A percentile compares a stretch with the other conserved stretches of the same genome.
Evolutionary conservation across 2,888 invertebrate genomes (phyloP).

Genomic region (Nasonia oneida): DNA sequence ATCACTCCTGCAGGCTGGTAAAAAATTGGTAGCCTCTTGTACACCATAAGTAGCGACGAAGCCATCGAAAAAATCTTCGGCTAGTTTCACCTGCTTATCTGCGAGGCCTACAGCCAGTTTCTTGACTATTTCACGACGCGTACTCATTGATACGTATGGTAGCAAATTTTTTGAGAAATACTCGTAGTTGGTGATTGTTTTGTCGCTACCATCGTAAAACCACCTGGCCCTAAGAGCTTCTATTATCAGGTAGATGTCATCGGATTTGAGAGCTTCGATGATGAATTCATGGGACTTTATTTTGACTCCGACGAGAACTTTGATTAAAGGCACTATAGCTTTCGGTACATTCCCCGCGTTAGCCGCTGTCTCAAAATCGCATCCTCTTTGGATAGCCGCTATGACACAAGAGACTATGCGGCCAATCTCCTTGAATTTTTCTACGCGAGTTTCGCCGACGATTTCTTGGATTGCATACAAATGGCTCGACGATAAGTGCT

Average conservation of each 20-base stretch:
- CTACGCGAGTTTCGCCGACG: constrained; percentile 68
- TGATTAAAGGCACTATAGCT: constrained; percentile 68
- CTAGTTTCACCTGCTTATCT: constrained; percentile 64
- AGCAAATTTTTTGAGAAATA: constrained; percentile 71
- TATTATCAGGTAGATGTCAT: constrained; percentile 69
- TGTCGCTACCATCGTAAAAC: constrained; percentile 71
- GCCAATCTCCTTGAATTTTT: constrained; percentile 70
- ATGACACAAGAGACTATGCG: constrained; percentile 58
- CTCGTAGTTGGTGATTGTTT: constrained; percentile 65
- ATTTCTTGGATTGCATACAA: constrained; percentile 72
- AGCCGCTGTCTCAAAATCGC: not conserved
- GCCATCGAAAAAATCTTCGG: constrained; percentile 70
- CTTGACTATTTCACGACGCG: constrained; percentile 70
- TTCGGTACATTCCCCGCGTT: constrained; percentile 59
- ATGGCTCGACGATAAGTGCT: constrained; percentile 58
- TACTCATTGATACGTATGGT: constrained; percentile 69
- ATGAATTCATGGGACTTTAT: constrained; percentile 65
- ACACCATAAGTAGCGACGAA: constrained; percentile 66
- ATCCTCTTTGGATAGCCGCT: constrained; percentile 35
- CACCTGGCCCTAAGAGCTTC: constrained; percentile 71
- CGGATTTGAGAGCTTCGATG: constrained; percentile 72
- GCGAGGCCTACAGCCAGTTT: constrained; percentile 66
- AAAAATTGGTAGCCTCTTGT: constrained; percentile 67
- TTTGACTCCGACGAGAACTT: constrained; percentile 69
- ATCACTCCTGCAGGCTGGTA: constrained; percentile 69